Percentiles rank a stretch among this genome's conserved stretches.
phyloP scores from a whole-genome alignment of 2,888 invertebrate genomes.

The Acanthopleura granulata region DNA sequence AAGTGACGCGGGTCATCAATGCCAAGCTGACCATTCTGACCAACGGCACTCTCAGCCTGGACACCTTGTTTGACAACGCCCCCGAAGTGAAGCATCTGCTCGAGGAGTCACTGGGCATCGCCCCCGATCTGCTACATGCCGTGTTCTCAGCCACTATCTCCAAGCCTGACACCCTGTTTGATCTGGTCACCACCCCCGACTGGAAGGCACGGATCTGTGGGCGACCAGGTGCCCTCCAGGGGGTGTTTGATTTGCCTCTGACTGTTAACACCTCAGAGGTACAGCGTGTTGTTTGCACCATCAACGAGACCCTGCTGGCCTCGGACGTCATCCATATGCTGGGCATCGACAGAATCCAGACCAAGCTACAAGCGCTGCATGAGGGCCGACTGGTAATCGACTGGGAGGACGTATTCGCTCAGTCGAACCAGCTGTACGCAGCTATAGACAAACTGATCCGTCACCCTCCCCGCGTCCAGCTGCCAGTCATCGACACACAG shows the following conservation, averaged over 20 bases:
- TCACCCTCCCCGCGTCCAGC: constrained; percentile 27
- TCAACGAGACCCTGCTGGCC: constrained; percentile 24
- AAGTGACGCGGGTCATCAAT: constrained; percentile 32
- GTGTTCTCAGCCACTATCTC: constrained; percentile 36
- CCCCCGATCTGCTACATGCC: constrained; percentile 31
- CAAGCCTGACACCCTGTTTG: constrained; percentile 30
- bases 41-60: constrained; percentile 33
- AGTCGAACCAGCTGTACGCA: constrained; percentile 30
- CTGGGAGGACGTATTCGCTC: constrained; percentile 33
- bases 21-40: constrained; percentile 32
- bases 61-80: constrained; percentile 30
- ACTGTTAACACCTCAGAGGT: constrained; percentile 32
- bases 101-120: constrained; percentile 31
- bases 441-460: constrained; percentile 29
- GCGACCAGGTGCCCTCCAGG: constrained; percentile 23
- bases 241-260: constrained; percentile 29
- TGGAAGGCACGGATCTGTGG: constrained; percentile 29
- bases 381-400: constrained; percentile 21
- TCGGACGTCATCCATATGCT: constrained; percentile 18
- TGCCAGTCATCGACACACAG: neutral
- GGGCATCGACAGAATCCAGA: constrained; percentile 11
- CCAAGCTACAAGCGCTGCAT: neutral
- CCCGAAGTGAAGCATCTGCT: constrained; percentile 36
- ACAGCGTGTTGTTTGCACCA: constrained; percentile 30
- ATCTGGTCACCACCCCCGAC: constrained; percentile 27